A percentile compares a stretch with the other conserved stretches of the same genome.
phyloP scores from a whole-genome alignment of 2,888 invertebrate species.

The Mythimna impura region DNA sequence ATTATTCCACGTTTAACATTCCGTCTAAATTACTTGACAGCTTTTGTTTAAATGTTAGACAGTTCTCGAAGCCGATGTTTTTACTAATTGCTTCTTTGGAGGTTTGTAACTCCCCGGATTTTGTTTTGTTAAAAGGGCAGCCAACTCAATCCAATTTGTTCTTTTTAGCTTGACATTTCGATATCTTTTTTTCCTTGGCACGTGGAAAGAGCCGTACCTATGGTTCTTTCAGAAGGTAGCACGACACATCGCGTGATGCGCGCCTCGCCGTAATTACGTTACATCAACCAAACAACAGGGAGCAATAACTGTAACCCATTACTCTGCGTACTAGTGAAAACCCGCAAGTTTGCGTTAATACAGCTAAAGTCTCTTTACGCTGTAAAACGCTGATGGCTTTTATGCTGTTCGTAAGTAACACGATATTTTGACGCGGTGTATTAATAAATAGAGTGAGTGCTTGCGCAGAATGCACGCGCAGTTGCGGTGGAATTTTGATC shows the following conservation, averaged over 20 bases:
- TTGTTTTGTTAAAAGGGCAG: constrained; percentile 23
- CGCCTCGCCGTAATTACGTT: constrained; percentile 75
- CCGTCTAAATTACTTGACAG: constrained; percentile 55
- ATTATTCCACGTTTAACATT: constrained; percentile 67
- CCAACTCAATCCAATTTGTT: constrained; percentile 8
- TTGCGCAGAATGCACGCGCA: constrained; percentile 31
- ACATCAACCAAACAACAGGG: constrained; percentile 77
- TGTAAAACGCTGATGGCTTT: constrained; percentile 62
- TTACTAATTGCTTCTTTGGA: constrained; percentile 33
- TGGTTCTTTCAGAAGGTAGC: constrained; percentile 45
- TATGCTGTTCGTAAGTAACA: constrained; percentile 52
- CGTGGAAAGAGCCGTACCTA: constrained; percentile 15
- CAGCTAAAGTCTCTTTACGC: constrained; percentile 66
- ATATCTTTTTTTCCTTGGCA: constrained; percentile 8
- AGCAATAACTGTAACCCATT: constrained; percentile 78
- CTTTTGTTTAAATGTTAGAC: constrained; percentile 50
- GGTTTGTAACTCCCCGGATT: constrained; percentile 4
- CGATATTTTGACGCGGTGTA: constrained; percentile 49
- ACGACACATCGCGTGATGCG: constrained; percentile 78
- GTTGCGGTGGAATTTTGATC: constrained; percentile 17
- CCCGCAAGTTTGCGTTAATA: constrained; percentile 72
- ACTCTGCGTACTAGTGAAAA: constrained; percentile 70
- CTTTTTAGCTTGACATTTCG: constrained; percentile 32
- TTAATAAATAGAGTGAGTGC: constrained; percentile 46
- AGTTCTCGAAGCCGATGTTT: constrained; percentile 36